Conservation (phyloP, 2,888 invertebrate genomes). For the Hemicrepidius hirtus region DNA sequence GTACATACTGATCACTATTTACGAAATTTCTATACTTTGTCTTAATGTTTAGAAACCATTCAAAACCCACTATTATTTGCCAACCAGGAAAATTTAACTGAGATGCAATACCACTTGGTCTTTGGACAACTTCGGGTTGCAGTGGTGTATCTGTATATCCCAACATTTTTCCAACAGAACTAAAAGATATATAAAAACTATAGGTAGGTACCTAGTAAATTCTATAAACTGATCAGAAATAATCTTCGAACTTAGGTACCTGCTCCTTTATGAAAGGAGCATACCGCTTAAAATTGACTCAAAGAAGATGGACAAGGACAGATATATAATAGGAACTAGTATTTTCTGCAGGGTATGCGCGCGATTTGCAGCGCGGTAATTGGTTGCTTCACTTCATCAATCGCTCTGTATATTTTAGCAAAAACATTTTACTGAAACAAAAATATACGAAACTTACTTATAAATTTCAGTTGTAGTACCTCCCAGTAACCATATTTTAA, state of each 20-base stretch:
- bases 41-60: slow-evolving; percentile 74
- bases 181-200: too few relatives aligned
- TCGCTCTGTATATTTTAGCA: too few relatives aligned
- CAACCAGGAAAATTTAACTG: slow-evolving; percentile 74
- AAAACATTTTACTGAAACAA: too few relatives aligned
- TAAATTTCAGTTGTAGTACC: slow-evolving; percentile 72
- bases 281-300: too few relatives aligned
- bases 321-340: too few relatives aligned
- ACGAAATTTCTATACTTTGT: slow-evolving; percentile 72
- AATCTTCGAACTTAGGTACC: too few relatives aligned
- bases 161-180: slow-evolving; percentile 67
- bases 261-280: too few relatives aligned
- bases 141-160: slow-evolving; percentile 71
- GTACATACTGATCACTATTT: slow-evolving; percentile 75
- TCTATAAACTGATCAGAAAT: too few relatives aligned
- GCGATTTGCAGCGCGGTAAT: too few relatives aligned
- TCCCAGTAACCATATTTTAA: slow-evolving; percentile 74
- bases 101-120: slow-evolving; percentile 71
- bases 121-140: slow-evolving; percentile 67
- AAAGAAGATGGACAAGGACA: too few relatives aligned
- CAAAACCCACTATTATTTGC: slow-evolving; percentile 70
- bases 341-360: too few relatives aligned
- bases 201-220: too few relatives aligned
- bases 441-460: slow-evolving; percentile 69
- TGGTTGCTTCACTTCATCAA: neutral